Percentiles rank a stretch among this genome's conserved stretches.
Conservation (phyloP, 2,113 vertebrate species). For the Apeltes quadracus region DNA sequence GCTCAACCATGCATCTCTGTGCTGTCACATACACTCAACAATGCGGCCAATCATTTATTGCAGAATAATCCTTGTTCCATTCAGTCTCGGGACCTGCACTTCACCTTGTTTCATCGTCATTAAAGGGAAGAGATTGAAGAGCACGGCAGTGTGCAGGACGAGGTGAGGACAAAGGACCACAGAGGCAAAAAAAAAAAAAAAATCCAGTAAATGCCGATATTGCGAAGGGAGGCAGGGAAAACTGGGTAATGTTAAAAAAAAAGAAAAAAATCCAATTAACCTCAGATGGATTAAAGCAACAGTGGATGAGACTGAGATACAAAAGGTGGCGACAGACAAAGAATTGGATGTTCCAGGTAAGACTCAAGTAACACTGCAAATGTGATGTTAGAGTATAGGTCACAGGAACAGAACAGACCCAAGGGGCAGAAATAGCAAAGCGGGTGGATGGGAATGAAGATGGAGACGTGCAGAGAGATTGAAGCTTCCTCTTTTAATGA, state of each 20-base stretch:
- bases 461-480: constrained; percentile 7
- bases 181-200: constrained; percentile 13
- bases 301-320: constrained; percentile 19
- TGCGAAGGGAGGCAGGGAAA: constrained; percentile 29
- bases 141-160: constrained; percentile 1
- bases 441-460: constrained; percentile 9
- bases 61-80: constrained; percentile 56
- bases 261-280: constrained; percentile 20
- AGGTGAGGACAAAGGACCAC: constrained; percentile 34
- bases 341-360: constrained; percentile 48
- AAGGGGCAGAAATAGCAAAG: not conserved
- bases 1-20: constrained; percentile 61
- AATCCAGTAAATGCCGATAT: constrained; percentile 39
- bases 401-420: constrained; percentile 19
- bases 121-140: constrained; percentile 45
- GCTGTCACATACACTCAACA: constrained; percentile 63
- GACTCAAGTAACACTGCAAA: constrained; percentile 4
- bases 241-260: not conserved
- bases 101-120: constrained; percentile 56
- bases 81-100: constrained; percentile 52
- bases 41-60: constrained; percentile 62
- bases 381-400: constrained; percentile 22
- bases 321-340: constrained; percentile 15
- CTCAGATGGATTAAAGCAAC: constrained; percentile 34
- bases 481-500: constrained; percentile 57